Base-by-base conservation (phyloP, 2,888 invertebrate genomes). In the Chirona hameri region DNA sequence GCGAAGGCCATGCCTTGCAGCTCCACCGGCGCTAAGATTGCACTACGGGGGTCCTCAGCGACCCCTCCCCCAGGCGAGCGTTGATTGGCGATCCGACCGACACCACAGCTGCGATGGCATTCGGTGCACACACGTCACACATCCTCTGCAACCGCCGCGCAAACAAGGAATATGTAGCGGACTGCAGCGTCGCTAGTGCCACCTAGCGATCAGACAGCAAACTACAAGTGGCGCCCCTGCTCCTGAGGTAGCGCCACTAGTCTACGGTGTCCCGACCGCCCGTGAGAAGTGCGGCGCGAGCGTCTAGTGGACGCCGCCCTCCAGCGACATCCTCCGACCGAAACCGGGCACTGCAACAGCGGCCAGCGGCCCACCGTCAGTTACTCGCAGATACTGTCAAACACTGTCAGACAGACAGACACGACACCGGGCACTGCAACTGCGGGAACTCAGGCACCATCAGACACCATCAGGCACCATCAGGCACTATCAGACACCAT, bases 341-440 rank as follows among this genome's bases (percentile, higher is more conserved):
- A 76, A 21, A 1, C 76, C 76, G 21, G 76, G 76, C 76, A 76
- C 76, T 76, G 76, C 12, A 76, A 76, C 27, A 52, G 52, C 52
- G 10, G 52, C 15, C 52, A 12, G 12, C 5, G 12, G 12, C 7
- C 39, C 39, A 39, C 39, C 39, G 52, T 12, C 18, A 52, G 12
- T 52, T 52, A 52, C 15, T 18, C 18, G 52, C 15, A 18, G 18
- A 52, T 52, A 52, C 7, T 9, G 24, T 18, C 24, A 60, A 21
- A 21, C 24, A 60, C 12, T 21, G 57, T 57, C 57, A 60, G 15
- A 24, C 60, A 9, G 9, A 9, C 60, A 60, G 60, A n/a, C 12
- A 9, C 9, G 60, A 21, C 24, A 39, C 39, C 39, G 60, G n/a
- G 24, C 12, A n/a, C 18, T 24, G 24, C 2, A 60, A 24, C 60